These are phyloP conservation scores for Urechis unicinctus DNA, from an alignment of 2,888 invertebrate genomes.

Conservation along the genomic window DNA sequence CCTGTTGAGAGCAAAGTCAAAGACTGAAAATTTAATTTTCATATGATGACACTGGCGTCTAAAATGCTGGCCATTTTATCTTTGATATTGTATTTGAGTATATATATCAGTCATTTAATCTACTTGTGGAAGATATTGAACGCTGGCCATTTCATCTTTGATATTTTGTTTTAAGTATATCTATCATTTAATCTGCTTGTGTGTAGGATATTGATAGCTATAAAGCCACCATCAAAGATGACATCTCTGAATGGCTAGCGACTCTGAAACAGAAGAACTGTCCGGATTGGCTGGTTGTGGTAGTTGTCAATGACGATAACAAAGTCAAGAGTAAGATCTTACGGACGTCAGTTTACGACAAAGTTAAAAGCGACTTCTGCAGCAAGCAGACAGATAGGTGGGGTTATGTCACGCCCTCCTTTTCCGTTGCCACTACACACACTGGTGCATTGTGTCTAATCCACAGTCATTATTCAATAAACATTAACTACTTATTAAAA, in stretches of 20 bases:
- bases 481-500: too few relatives aligned
- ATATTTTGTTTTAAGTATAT: too few relatives aligned
- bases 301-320: constrained; percentile 86
- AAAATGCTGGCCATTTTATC: too few relatives aligned
- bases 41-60: too few relatives aligned
- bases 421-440: not conserved
- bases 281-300: constrained; percentile 86
- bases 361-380: constrained; percentile 88
- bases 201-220: constrained; percentile 83
- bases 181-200: too few relatives aligned
- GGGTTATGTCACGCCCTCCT: constrained; percentile 6
- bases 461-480: too few relatives aligned
- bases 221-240: constrained; percentile 78
- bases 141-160: too few relatives aligned
- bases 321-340: constrained; percentile 78
- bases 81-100: too few relatives aligned
- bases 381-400: constrained; percentile 73
- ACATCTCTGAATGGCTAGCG: constrained; percentile 81
- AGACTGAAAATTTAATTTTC: too few relatives aligned
- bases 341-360: constrained; percentile 87
- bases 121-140: too few relatives aligned
- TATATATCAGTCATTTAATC: too few relatives aligned
- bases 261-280: constrained; percentile 68
- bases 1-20: too few relatives aligned
- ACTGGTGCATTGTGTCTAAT: not conserved